These are phyloP conservation scores for Megastigmus dorsalis DNA, from an alignment of 2,888 invertebrate genomes.

Conservation along the genomic window DNA sequence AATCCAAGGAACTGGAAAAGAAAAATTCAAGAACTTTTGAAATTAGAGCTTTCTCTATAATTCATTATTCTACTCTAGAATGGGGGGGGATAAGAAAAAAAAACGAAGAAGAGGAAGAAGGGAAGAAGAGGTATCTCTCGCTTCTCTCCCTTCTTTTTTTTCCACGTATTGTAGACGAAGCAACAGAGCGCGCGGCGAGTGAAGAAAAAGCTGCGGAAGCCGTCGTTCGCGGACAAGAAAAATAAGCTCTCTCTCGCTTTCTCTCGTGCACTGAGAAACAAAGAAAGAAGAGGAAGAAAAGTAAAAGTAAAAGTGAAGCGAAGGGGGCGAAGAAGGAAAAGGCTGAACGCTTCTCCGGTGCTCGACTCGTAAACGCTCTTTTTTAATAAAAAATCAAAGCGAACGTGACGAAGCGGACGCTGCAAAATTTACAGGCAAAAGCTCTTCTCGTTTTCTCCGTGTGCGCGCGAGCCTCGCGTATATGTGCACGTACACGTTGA, in stretches of 20 bases:
- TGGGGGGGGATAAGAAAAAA: not conserved
- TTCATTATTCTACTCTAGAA: conserved; percentile 17
- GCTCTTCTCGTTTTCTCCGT: conserved; percentile 26
- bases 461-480: not conserved
- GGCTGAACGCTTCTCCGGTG: not conserved
- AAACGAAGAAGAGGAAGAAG: not conserved
- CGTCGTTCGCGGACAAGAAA: not conserved
- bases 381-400: conserved; percentile 51
- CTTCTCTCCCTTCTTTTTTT: no score
- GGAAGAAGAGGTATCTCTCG: no score
- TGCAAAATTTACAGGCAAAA: conserved; percentile 41
- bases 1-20: conserved; percentile 20
- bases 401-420: conserved; percentile 43
- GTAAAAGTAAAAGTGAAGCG: not conserved
- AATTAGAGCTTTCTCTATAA: conserved; percentile 29
- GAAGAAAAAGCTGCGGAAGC: not conserved
- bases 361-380: conserved; percentile 27
- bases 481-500: not conserved
- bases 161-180: no score
- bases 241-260: not conserved
- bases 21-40: conserved; percentile 30
- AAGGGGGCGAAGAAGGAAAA: not conserved
- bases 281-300: not conserved
- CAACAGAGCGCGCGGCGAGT: not conserved
- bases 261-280: no score